These are phyloP conservation scores for Amphiura filiformis DNA, from an alignment of 35 echinoderm and acorn worm species.

Conservation along the genomic window DNA sequence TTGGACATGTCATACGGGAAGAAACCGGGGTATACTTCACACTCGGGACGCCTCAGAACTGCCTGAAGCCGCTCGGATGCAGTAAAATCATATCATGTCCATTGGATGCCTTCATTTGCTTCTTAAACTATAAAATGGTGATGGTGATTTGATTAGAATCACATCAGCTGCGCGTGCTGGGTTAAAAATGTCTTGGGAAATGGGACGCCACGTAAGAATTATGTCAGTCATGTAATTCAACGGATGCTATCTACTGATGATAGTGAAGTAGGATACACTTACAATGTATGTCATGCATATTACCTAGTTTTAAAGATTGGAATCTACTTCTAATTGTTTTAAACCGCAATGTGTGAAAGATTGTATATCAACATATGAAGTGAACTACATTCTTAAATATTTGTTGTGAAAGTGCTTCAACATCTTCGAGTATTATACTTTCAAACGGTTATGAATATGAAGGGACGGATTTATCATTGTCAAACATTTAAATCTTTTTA, in stretches of 20 bases:
- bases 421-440: no score
- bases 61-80: background rate
- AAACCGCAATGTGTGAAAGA: no score
- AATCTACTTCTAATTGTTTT: no score
- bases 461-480: no score
- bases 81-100: constrained; percentile 15
- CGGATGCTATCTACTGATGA: background rate
- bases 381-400: no score
- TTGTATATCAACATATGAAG: no score
- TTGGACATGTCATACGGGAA: constrained; percentile 6
- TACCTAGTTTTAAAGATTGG: no score
- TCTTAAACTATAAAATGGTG: constrained; percentile 7
- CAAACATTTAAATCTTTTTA: no score
- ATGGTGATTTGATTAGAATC: constrained; percentile 5
- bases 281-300: no score
- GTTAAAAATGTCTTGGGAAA: constrained; percentile 9
- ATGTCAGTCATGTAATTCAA: no score
- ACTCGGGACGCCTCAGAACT: background rate
- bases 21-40: background rate
- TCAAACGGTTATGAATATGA: no score
- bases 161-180: background rate
- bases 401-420: no score
- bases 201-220: constrained; percentile 4
- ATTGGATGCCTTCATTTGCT: background rate
- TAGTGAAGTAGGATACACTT: background rate